These are phyloP conservation scores for Onchidella celtica DNA, from an alignment of 2,888 invertebrate species.

Conservation along the genomic window DNA sequence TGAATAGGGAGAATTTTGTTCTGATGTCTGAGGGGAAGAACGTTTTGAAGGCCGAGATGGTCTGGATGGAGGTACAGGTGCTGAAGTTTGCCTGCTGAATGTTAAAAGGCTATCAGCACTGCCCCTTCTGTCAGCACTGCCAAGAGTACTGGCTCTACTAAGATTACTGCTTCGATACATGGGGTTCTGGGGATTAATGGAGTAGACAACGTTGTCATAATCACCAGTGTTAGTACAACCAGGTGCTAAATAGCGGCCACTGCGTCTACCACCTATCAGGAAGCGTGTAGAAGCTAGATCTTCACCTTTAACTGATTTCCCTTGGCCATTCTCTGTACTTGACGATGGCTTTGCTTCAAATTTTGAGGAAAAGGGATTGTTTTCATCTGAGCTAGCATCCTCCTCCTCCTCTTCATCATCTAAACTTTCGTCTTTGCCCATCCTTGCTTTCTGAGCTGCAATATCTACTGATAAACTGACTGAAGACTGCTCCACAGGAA, in stretches of 20 bases:
- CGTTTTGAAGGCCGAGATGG: conserved; percentile 42
- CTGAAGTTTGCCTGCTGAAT: not conserved
- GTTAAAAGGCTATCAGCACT: conserved; percentile 36
- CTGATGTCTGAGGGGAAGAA: conserved; percentile 1
- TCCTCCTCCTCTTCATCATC: conserved; percentile 12
- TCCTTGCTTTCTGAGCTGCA: not conserved
- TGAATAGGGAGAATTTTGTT: conserved; percentile 13
- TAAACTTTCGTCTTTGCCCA: not conserved
- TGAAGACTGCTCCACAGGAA: not conserved
- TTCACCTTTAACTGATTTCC: not conserved
- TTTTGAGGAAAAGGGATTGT: conserved; percentile 29
- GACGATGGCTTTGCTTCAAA: not conserved
- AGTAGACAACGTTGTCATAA: conserved; percentile 47
- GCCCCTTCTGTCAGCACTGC: conserved; percentile 16
- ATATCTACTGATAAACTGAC: not conserved
- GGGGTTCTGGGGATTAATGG: conserved; percentile 22
- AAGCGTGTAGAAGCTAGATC: not conserved
- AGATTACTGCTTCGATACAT: conserved; percentile 27
- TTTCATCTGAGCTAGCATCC: conserved; percentile 35
- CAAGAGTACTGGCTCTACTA: not conserved
- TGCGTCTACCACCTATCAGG: conserved; percentile 8
- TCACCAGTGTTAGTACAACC: conserved; percentile 46
- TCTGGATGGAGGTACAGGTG: conserved; percentile 40
- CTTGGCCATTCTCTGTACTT: not conserved
- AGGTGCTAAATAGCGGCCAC: not conserved